phyloP scores from a whole-genome alignment of 1,140 invertebrate species.

The Calliphora vicina region DNA sequence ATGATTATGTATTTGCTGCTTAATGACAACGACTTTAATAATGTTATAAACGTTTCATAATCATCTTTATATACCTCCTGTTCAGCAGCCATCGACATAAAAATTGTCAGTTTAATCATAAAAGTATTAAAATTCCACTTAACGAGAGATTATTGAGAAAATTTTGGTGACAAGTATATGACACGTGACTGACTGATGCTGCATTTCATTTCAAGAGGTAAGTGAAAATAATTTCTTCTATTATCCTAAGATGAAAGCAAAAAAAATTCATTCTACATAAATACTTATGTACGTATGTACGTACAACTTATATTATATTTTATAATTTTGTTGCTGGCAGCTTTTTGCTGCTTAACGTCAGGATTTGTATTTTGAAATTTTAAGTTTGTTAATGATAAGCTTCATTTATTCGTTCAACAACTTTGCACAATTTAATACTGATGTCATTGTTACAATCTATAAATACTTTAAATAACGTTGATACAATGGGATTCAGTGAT shows the following conservation, averaged over 20 bases:
- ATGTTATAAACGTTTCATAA: not conserved
- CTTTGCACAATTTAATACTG: conserved; percentile 5
- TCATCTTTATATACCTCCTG: not conserved
- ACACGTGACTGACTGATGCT: conserved; percentile 22
- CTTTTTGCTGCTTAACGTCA: not conserved
- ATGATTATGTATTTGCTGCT: not conserved
- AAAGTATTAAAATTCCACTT: conserved; percentile 22
- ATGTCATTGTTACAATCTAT: not conserved
- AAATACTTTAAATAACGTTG: not conserved
- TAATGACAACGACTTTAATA: not conserved
- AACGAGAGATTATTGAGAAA: not conserved
- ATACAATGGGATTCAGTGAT: not conserved
- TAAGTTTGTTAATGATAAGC: not conserved
- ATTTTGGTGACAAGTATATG: not conserved
- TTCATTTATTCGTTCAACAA: not conserved
- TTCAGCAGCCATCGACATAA: not conserved
- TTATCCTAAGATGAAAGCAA: not conserved
- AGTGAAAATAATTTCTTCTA: not conserved
- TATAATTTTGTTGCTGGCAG: too few relatives aligned
- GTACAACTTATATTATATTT: too few relatives aligned
- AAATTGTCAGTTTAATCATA: conserved; percentile 15
- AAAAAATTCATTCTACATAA: not conserved
- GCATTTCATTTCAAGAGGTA: not conserved
- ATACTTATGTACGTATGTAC: too few relatives aligned
- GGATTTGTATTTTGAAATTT: conserved; percentile 1